phyloP scores from a whole-genome alignment of 2,797 vertebrate species.

The Lepilemur septentrionalis region DNA sequence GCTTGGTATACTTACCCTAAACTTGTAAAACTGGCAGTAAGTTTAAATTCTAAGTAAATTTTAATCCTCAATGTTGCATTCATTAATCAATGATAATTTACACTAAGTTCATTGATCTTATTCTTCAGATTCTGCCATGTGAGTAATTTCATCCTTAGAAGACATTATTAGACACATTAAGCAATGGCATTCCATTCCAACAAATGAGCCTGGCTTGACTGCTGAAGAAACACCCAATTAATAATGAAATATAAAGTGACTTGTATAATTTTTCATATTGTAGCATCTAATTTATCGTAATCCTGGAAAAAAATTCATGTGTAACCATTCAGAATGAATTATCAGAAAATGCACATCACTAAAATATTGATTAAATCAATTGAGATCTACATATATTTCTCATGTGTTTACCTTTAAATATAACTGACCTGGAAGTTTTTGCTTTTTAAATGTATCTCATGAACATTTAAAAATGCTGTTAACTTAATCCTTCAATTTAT shows the following conservation, averaged over 20 bases:
- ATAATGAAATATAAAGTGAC: conserved; percentile 75
- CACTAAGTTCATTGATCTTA: conserved; percentile 81
- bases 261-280: conserved; percentile 70
- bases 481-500: neutral
- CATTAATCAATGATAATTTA: conserved; percentile 82
- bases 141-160: conserved; percentile 80
- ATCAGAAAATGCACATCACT: neutral
- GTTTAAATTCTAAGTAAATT: conserved; percentile 62
- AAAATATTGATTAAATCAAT: conserved; percentile 20
- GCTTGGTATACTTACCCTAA: conserved; percentile 50
- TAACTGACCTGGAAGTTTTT: neutral
- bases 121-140: conserved; percentile 66
- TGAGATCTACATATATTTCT: conserved; percentile 25
- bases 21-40: conserved; percentile 66
- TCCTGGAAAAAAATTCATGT: conserved; percentile 55
- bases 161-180: conserved; percentile 80
- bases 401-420: neutral
- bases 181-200: conserved; percentile 74
- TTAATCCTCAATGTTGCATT: conserved; percentile 60
- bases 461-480: neutral
- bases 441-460: neutral
- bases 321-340: conserved; percentile 57
- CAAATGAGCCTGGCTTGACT: conserved; percentile 73
- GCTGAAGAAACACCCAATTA: conserved; percentile 76
- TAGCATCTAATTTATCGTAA: conserved; percentile 54